Base-by-base conservation (phyloP, 37 sponge, comb jelly and placozoan genomes). In the Petrosia ficiformis region DNA sequence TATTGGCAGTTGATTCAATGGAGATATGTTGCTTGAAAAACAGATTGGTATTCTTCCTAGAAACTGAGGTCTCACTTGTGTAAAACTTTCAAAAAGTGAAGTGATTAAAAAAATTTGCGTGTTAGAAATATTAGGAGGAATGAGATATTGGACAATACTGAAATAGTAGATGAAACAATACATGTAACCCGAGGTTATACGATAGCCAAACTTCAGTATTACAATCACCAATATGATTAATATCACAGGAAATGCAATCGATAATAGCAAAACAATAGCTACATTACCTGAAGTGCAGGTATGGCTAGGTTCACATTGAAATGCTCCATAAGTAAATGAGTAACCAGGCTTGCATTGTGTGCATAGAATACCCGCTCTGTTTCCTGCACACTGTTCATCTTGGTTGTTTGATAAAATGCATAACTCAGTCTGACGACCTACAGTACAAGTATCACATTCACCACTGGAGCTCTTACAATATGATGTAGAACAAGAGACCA, bases 81-180 rank as follows among this genome's bases (percentile, higher is more conserved):
- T 61, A 29, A 74, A 36, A 61, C 75, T 58, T 36, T 35, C 58
- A 32, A 59, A 59, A 1, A 74, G 0, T 32, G 58, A 36, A 2
- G 59, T 33, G 1, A 59, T 1, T 8, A 58, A 22, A 10, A 2
- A 35, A 3, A 74, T 38, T 2, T 10, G 5, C 21, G n/a, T 57
- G 24, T 37, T 35, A 3, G 60, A 32, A 16, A 25, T 24, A 36
- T 1, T 21, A 38, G 75, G 4, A 5, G 75, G 75, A 0, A 59
- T 26, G 32, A 74, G 28, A 35, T 58, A 16, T 31, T 25, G 8
- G n/a, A 58, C 61, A 22, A 74, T 57, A 25, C 75, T 74, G 60
- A 74, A 74, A 39, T 74, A 74, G 60, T 74, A 74, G 0, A 74
- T 37, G 37, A 74, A 74, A 59, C 57, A 59, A 44, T 37, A 74